phyloP scores from a whole-genome alignment of 2,888 invertebrate genomes.

The Smittia sp. region DNA sequence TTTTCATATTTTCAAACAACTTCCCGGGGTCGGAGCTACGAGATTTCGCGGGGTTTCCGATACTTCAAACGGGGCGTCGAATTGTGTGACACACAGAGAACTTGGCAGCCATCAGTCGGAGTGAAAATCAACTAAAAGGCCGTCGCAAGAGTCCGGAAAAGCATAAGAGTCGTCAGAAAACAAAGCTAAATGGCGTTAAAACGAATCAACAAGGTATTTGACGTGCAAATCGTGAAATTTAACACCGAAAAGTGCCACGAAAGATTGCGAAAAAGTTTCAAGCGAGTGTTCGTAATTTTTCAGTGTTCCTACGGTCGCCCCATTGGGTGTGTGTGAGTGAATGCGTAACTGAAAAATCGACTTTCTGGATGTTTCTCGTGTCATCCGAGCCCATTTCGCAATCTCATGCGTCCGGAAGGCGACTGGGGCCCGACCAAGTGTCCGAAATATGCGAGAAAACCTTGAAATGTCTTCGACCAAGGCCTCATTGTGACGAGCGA shows the following conservation, averaged over 20 bases:
- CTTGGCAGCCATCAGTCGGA: background rate
- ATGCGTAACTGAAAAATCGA: constrained; percentile 49
- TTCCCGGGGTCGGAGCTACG: background rate
- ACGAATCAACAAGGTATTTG: constrained; percentile 93
- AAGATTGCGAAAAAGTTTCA: constrained; percentile 43
- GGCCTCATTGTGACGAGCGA: background rate
- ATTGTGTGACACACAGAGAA: too few species aligned
- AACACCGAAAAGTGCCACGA: constrained; percentile 42
- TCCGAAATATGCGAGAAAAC: background rate
- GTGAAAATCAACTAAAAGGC: background rate
- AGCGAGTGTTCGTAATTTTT: constrained; percentile 42
- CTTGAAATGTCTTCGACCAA: background rate
- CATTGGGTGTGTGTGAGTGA: constrained; percentile 59
- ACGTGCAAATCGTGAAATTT: constrained; percentile 47
- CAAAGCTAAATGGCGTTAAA: constrained; percentile 85
- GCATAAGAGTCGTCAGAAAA: constrained; percentile 49
- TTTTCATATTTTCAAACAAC: background rate
- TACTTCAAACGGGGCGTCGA: too few species aligned
- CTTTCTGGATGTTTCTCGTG: constrained; percentile 40
- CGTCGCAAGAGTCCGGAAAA: constrained; percentile 17
- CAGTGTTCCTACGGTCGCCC: constrained; percentile 61
- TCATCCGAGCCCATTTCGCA: background rate
- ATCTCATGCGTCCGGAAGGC: background rate
- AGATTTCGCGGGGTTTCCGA: too few species aligned
- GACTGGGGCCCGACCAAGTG: background rate